phyloP scores from a whole-genome alignment of 92 coral and sea anemone genomes.

The Montipora capitata region DNA sequence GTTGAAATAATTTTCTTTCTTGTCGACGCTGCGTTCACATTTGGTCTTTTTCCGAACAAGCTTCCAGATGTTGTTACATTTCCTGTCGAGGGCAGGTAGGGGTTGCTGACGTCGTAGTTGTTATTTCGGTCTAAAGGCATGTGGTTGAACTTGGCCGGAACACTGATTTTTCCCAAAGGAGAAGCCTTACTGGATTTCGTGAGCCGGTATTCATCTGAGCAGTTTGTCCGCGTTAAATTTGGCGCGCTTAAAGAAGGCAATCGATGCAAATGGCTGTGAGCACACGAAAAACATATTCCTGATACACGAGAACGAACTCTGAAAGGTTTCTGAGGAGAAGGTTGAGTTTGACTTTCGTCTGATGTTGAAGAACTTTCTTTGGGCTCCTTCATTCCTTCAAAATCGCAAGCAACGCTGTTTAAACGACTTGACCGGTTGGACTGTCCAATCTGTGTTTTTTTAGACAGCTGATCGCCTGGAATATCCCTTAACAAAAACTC shows the following conservation, averaged over 20 bases:
- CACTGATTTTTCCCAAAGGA: constrained; percentile 15
- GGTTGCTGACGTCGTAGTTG: constrained; percentile 1
- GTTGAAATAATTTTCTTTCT: too few species aligned
- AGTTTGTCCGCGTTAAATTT: neutral
- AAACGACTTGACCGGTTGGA: neutral
- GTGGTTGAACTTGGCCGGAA: constrained; percentile 11
- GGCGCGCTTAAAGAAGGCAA: constrained; percentile 9
- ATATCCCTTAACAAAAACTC: constrained; percentile 14
- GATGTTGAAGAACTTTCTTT: neutral
- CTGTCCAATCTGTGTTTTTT: neutral
- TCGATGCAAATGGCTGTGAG: neutral
- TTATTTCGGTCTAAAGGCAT: neutral
- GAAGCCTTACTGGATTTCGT: neutral
- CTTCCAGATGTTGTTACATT: neutral
- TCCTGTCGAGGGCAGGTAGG: constrained; percentile 1
- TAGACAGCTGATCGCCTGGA: constrained; percentile 5
- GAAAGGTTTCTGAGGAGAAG: neutral
- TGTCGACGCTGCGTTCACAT: too few species aligned
- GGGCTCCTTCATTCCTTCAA: neutral
- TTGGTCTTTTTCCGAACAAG: too few species aligned
- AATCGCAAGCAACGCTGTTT: neutral
- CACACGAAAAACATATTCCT: constrained; percentile 28
- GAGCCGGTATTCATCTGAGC: neutral
- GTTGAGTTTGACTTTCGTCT: neutral
- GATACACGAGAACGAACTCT: constrained; percentile 29